phyloP scores from a whole-genome alignment of 1,140 invertebrate species.

The Drosophila simulans region DNA sequence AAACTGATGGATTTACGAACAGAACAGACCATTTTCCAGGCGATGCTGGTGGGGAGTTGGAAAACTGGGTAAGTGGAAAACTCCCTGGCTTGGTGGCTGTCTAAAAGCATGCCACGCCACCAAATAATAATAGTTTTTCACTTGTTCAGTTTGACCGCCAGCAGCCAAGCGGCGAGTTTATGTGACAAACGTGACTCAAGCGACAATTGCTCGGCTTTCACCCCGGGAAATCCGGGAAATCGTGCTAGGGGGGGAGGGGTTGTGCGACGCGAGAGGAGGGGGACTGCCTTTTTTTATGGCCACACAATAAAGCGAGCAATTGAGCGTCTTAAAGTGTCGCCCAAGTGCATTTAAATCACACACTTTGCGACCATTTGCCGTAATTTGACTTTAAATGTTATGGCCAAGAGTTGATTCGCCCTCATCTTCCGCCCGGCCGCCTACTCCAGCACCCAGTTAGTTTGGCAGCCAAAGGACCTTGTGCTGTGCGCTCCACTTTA shows the following conservation, averaged over 20 bases:
- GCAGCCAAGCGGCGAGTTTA: slow-evolving; percentile 75
- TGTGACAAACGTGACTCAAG: slow-evolving; percentile 80
- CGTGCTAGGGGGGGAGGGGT: background rate
- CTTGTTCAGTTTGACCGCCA: slow-evolving; percentile 78
- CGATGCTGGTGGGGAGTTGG: slow-evolving; percentile 6
- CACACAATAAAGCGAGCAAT: slow-evolving; percentile 82
- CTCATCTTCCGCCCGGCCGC: background rate
- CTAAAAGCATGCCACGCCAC: slow-evolving; percentile 67
- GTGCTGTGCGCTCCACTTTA: slow-evolving; percentile 62
- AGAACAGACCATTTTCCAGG: slow-evolving; percentile 58
- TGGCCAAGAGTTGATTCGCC: slow-evolving; percentile 60
- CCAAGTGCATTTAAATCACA: slow-evolving; percentile 83
- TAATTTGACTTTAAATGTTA: slow-evolving; percentile 84
- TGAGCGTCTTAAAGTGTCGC: slow-evolving; percentile 83
- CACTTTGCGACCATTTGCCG: slow-evolving; percentile 83
- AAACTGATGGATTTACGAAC: slow-evolving; percentile 80
- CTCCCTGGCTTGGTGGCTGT: slow-evolving; percentile 20
- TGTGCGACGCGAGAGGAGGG: background rate
- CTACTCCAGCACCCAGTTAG: slow-evolving; percentile 33
- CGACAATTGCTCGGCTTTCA: slow-evolving; percentile 78
- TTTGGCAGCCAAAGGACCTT: slow-evolving; percentile 52
- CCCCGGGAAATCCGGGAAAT: slow-evolving; percentile 23
- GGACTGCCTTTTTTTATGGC: slow-evolving; percentile 71
- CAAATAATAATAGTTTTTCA: slow-evolving; percentile 83
- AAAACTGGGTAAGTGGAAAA: slow-evolving; percentile 22